These are phyloP conservation scores for Berghia stephanieae DNA, from an alignment of 1,140 invertebrate genomes.

Conservation along the genomic window DNA sequence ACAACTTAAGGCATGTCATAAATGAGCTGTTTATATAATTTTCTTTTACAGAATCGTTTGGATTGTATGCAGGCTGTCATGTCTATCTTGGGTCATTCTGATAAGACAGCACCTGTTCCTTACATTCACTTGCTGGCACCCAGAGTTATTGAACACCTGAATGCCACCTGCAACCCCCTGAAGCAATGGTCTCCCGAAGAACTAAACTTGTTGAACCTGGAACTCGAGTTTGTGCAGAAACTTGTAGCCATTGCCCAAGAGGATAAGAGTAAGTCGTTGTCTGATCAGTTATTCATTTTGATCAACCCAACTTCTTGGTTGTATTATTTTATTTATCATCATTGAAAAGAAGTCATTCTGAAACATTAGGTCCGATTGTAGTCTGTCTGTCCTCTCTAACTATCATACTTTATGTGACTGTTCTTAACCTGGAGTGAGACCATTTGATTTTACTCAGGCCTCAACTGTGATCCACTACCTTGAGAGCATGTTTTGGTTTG, in stretches of 20 bases:
- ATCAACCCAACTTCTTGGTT: too few relatives aligned
- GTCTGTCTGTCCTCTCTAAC: too few relatives aligned
- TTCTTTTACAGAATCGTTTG: constrained; percentile 71
- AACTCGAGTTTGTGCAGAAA: constrained; percentile 70
- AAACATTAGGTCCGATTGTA: too few relatives aligned
- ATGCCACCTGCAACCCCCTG: constrained; percentile 33
- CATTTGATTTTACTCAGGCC: too few relatives aligned
- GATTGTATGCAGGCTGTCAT: constrained; percentile 82
- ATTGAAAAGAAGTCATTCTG: too few relatives aligned
- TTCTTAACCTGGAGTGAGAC: too few relatives aligned
- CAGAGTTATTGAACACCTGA: constrained; percentile 60
- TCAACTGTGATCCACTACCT: too few relatives aligned
- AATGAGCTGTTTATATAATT: not conserved
- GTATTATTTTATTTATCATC: too few relatives aligned
- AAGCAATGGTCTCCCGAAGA: constrained; percentile 46
- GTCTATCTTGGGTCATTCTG: constrained; percentile 78
- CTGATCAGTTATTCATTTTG: too few relatives aligned
- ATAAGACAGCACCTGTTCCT: constrained; percentile 76
- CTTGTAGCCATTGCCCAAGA: constrained; percentile 79
- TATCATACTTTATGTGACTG: too few relatives aligned
- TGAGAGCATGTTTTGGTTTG: too few relatives aligned
- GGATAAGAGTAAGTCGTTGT: constrained; percentile 71
- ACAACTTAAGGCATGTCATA: too few relatives aligned
- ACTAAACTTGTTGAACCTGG: constrained; percentile 70
- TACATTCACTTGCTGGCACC: constrained; percentile 85